Evolutionary conservation across 1,140 invertebrate genomes (phyloP).

Genomic region (Brachionus paranguensis): DNA sequence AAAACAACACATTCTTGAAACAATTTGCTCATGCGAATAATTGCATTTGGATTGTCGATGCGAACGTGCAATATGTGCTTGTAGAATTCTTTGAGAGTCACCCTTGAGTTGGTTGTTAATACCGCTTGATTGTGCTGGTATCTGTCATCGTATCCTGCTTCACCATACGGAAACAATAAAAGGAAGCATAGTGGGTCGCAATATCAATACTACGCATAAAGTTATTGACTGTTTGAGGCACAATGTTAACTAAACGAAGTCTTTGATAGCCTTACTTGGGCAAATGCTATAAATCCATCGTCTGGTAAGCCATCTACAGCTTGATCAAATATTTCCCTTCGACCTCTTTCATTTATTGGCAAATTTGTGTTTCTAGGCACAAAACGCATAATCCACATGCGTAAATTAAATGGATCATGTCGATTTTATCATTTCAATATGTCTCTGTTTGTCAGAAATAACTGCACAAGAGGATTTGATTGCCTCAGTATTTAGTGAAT

Average conservation of each 20-base stretch:
- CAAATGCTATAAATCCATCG: neutral
- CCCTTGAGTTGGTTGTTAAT: neutral
- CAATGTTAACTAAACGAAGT: neutral
- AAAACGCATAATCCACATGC: neutral
- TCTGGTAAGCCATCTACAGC: neutral
- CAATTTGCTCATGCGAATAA: neutral
- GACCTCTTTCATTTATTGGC: neutral
- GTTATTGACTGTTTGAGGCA: neutral
- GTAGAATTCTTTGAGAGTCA: neutral
- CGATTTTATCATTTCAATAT: neutral
- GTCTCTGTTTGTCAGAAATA: neutral
- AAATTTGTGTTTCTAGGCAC: neutral
- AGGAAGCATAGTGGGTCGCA: neutral
- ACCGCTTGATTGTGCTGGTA: neutral
- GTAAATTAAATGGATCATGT: neutral
- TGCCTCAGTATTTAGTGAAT: neutral
- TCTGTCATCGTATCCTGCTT: neutral
- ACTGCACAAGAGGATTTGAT: neutral
- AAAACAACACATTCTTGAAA: neutral
- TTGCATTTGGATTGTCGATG: no score
- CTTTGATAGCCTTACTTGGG: neutral
- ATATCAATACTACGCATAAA: neutral
- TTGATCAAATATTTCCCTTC: neutral
- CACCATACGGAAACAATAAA: neutral
- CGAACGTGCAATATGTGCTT: neutral